Evolutionary conservation across 2,113 vertebrate genomes (phyloP).

Genomic region (Pteropus alecto): DNA sequence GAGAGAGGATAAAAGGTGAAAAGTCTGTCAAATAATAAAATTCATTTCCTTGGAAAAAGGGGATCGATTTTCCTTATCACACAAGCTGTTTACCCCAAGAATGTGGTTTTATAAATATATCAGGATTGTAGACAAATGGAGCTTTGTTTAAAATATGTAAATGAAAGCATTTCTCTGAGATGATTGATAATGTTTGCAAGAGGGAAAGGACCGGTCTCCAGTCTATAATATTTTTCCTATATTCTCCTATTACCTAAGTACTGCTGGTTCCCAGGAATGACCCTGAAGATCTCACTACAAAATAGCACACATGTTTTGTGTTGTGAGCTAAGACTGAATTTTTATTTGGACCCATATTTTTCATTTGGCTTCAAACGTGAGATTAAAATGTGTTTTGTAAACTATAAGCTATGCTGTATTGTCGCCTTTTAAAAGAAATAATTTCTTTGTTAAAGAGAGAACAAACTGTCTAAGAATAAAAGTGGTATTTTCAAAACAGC

Average conservation of each 20-base stretch:
- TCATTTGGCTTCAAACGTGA: not conserved
- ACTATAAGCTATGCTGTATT: not conserved
- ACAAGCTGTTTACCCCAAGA: constrained; percentile 22
- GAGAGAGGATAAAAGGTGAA: not conserved
- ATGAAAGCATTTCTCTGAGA: not conserved
- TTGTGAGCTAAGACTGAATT: not conserved
- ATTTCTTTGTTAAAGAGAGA: not conserved
- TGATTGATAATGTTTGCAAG: not conserved
- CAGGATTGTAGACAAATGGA: not conserved
- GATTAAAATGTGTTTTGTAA: constrained; percentile 14
- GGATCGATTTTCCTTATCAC: constrained; percentile 5
- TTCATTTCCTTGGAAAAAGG: not conserved
- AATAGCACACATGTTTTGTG: not conserved
- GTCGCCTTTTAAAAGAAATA: not conserved
- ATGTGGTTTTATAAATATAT: constrained; percentile 29
- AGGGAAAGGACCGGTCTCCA: not conserved
- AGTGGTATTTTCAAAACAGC: not conserved
- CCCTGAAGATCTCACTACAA: not conserved
- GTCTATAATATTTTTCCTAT: not conserved
- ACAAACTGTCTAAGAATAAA: not conserved
- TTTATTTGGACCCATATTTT: not conserved
- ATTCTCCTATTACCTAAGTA: constrained; percentile 27
- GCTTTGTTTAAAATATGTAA: constrained; percentile 33
- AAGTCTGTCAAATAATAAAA: not conserved
- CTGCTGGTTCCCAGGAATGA: not conserved